Evolutionary conservation across 2,888 invertebrate genomes (phyloP).

Genomic region (Tyria jacobaeae): DNA sequence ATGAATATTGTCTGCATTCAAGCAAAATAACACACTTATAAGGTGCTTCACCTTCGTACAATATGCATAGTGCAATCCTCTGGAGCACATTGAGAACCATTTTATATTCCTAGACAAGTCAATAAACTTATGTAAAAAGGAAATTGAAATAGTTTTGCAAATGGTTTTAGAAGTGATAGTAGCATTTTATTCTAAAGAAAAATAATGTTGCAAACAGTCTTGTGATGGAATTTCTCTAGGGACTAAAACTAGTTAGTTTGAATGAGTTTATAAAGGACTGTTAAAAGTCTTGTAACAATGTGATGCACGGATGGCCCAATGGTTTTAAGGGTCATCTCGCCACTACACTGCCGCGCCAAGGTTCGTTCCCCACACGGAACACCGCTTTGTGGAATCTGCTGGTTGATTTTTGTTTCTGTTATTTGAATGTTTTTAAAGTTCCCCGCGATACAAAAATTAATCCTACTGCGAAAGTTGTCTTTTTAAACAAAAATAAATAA

Average conservation of each 20-base stretch:
- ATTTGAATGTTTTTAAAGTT: too few species aligned
- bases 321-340: too few species aligned
- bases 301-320: too few species aligned
- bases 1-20: slow-evolving; percentile 36
- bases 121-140: slow-evolving; percentile 43
- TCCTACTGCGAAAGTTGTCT: too few species aligned
- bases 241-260: neutral
- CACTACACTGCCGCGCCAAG: too few species aligned
- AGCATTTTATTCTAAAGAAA: slow-evolving; percentile 3
- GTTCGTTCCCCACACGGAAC: too few species aligned
- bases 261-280: neutral
- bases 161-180: slow-evolving; percentile 24
- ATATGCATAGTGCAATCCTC: slow-evolving; percentile 45
- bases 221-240: neutral
- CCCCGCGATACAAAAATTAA: too few species aligned
- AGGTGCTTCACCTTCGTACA: slow-evolving; percentile 57
- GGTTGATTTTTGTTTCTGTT: too few species aligned
- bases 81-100: slow-evolving; percentile 36
- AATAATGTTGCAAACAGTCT: neutral
- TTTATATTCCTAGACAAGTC: slow-evolving; percentile 44
- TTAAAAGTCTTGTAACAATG: neutral
- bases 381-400: too few species aligned
- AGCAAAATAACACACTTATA: slow-evolving; percentile 51
- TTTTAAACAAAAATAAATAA: too few species aligned
- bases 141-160: slow-evolving; percentile 43